Percentiles rank a stretch among this genome's conserved stretches.
These are phyloP conservation scores for Eremophila alpestris DNA, from an alignment of 2,797 vertebrate species.

Conservation along the genomic window DNA sequence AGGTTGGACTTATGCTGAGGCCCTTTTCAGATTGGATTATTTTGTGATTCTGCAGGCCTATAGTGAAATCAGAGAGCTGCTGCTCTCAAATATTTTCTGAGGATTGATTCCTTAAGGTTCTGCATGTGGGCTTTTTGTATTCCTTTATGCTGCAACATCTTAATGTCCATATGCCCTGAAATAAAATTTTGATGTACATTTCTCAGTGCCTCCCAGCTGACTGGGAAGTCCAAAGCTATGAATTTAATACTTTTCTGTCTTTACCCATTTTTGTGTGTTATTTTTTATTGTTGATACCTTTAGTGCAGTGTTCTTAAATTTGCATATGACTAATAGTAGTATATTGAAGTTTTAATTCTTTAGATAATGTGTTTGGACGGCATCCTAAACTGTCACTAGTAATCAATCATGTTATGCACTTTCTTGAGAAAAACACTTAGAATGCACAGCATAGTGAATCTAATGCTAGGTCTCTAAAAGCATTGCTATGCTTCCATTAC, in stretches of 20 bases:
- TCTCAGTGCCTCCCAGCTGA: not conserved
- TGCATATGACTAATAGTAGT: not conserved
- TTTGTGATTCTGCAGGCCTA: not conserved
- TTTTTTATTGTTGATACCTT: not conserved
- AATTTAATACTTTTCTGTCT: not conserved
- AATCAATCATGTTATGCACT: not conserved
- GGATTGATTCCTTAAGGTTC: not conserved
- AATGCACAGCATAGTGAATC: not conserved
- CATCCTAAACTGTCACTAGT: not conserved
- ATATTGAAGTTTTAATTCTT: not conserved
- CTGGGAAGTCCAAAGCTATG: not conserved
- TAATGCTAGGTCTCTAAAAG: not conserved
- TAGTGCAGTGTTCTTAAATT: not conserved
- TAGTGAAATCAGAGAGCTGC: not conserved
- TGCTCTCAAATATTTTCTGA: not conserved
- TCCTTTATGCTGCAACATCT: not conserved
- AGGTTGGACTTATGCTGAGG: not conserved
- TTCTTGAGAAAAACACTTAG: not conserved
- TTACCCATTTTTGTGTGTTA: accelerated
- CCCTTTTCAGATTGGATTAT: not conserved
- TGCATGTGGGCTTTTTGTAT: not conserved
- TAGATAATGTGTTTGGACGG: not conserved
- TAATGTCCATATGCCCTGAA: not conserved
- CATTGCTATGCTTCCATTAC: not conserved
- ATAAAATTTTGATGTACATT: not conserved